Evolutionary conservation across 2,888 invertebrate species (phyloP).

Genomic region (Emmelina monodactyla): DNA sequence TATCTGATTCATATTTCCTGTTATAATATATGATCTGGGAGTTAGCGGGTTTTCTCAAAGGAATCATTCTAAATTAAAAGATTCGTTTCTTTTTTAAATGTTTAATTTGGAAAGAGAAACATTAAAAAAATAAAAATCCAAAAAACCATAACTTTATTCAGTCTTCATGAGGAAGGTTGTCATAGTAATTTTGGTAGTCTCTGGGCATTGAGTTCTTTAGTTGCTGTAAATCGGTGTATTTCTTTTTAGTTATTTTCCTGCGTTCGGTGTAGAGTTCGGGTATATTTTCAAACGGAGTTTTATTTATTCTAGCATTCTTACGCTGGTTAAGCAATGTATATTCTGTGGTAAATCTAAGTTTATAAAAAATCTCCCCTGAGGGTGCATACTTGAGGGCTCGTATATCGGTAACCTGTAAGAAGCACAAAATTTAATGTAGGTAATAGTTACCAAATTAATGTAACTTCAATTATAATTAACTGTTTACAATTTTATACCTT

Average conservation of each 20-base stretch:
- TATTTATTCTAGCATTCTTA: not conserved
- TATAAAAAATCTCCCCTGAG: not conserved
- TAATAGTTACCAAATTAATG: not conserved
- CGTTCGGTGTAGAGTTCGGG: not conserved
- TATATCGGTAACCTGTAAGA: not conserved
- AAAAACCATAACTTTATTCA: too few relatives aligned
- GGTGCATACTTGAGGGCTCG: not conserved
- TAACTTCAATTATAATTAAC: not conserved
- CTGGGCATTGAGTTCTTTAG: too few relatives aligned
- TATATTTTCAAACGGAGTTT: not conserved
- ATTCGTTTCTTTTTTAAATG: too few relatives aligned
- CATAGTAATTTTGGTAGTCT: too few relatives aligned
- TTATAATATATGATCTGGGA: too few relatives aligned
- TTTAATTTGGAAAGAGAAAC: too few relatives aligned
- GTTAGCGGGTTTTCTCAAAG: too few relatives aligned
- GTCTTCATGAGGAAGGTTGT: too few relatives aligned
- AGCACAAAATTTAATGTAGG: not conserved
- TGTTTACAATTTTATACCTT: not conserved
- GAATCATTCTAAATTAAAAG: too few relatives aligned
- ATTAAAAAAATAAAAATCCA: too few relatives aligned
- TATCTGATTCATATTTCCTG: not conserved
- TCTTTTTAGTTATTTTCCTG: not conserved
- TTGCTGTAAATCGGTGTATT: not conserved
- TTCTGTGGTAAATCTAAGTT: not conserved
- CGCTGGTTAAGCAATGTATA: not conserved